phyloP scores from a whole-genome alignment of 2,113 vertebrate species.

The Alouatta palliata region DNA sequence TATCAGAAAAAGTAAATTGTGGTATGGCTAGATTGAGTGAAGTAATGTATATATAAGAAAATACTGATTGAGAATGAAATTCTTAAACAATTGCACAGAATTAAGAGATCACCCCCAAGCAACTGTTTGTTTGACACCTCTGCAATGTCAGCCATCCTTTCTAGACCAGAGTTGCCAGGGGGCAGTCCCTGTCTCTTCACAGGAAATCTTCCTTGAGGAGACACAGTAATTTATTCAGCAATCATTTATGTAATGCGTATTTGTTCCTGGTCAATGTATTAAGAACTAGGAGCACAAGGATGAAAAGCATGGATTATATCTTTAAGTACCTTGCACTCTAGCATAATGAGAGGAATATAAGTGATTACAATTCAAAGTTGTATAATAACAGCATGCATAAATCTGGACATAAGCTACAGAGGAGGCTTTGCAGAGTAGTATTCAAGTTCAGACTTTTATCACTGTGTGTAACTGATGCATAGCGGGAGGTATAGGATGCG shows the following conservation, averaged over 20 bases:
- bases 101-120: background rate
- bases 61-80: conserved; percentile 1
- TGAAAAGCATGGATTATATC: background rate
- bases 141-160: background rate
- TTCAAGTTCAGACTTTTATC: background rate
- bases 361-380: background rate
- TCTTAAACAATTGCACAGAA: background rate
- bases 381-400: background rate
- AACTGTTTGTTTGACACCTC: too few species aligned
- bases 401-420: background rate
- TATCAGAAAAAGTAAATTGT: background rate
- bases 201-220: background rate
- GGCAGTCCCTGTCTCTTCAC: background rate
- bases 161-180: background rate
- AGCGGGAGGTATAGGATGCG: accelerated
- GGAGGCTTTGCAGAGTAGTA: background rate
- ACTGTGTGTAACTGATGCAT: background rate
- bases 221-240: background rate
- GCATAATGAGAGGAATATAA: background rate
- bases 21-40: background rate
- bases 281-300: background rate
- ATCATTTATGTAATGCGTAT: background rate
- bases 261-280: background rate
- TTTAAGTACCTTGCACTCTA: background rate
- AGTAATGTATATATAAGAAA: background rate